Percentiles rank a stretch among this genome's conserved stretches.
Evolutionary conservation across 1,140 invertebrate species (phyloP).

Genomic region (Neotoxoptera formosana): DNA sequence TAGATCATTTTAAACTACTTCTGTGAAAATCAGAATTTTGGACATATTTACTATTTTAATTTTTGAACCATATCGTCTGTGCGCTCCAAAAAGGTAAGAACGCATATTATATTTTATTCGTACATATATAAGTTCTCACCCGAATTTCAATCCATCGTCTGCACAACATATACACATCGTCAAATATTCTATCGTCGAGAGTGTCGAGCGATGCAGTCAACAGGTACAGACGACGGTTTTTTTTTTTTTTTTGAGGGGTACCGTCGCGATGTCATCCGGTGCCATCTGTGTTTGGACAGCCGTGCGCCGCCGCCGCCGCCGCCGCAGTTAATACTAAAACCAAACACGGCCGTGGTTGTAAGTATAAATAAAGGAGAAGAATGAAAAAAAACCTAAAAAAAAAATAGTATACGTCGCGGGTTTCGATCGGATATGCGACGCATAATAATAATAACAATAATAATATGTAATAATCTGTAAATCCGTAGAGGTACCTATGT

Average conservation of each 20-base stretch:
- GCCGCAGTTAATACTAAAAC: constrained; percentile 2
- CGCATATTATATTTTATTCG: no score
- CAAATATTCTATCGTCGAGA: background rate
- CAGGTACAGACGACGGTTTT: background rate
- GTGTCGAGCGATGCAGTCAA: background rate
- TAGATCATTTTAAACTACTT: no score
- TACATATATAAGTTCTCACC: background rate
- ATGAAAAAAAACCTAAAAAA: background rate
- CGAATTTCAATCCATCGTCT: background rate
- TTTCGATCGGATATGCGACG: background rate
- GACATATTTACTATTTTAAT: no score
- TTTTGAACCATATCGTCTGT: no score
- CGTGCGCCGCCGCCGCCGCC: background rate
- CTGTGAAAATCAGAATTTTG: no score
- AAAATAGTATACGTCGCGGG: background rate
- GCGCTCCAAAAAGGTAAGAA: no score
- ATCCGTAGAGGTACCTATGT: background rate
- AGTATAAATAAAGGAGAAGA: background rate
- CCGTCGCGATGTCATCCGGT: background rate
- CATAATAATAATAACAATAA: background rate
- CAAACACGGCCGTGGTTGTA: background rate
- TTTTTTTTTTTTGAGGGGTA: background rate
- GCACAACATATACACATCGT: background rate
- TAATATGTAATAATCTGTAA: background rate
- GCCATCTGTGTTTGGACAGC: constrained; percentile 45